Conservation (phyloP, 2,113 vertebrate species). For the Aspidoscelis tigris region DNA sequence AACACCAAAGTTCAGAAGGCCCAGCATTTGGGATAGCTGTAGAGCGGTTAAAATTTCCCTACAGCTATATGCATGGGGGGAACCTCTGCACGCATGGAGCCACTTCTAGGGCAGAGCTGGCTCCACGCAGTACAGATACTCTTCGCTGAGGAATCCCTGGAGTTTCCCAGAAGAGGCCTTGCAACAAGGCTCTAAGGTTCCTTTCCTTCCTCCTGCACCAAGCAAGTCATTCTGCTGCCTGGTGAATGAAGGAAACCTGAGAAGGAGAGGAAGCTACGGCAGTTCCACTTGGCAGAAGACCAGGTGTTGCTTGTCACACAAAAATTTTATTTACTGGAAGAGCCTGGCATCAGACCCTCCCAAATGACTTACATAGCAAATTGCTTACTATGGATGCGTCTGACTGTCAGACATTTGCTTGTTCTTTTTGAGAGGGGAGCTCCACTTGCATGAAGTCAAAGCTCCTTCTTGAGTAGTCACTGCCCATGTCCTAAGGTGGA, state of each 20-base stretch:
- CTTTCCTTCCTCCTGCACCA: slow-evolving; percentile 25
- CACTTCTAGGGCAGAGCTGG: too few species aligned
- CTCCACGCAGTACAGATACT: too few species aligned
- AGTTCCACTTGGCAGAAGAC: slow-evolving; percentile 63
- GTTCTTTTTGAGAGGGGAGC: slow-evolving; percentile 7
- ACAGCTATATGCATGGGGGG: too few species aligned
- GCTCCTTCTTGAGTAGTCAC: neutral
- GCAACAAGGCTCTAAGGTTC: slow-evolving; percentile 22
- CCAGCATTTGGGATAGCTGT: too few species aligned
- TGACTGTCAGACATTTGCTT: slow-evolving; percentile 11
- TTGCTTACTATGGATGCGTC: slow-evolving; percentile 25
- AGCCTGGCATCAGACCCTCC: slow-evolving; percentile 67
- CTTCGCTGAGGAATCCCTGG: neutral
- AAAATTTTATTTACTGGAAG: slow-evolving; percentile 72
- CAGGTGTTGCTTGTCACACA: slow-evolving; percentile 62
- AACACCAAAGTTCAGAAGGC: too few species aligned
- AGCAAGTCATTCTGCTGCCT: slow-evolving; percentile 50
- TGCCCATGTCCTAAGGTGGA: neutral
- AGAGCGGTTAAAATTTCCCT: too few species aligned
- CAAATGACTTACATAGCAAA: slow-evolving; percentile 62
- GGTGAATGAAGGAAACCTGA: slow-evolving; percentile 69
- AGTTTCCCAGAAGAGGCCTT: slow-evolving; percentile 13
- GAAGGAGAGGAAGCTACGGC: slow-evolving; percentile 66
- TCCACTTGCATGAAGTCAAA: neutral
- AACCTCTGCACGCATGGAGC: too few species aligned